These are phyloP conservation scores for Rhadinocentrus ornatus DNA, from an alignment of 2,797 vertebrate genomes.

Conservation along the genomic window DNA sequence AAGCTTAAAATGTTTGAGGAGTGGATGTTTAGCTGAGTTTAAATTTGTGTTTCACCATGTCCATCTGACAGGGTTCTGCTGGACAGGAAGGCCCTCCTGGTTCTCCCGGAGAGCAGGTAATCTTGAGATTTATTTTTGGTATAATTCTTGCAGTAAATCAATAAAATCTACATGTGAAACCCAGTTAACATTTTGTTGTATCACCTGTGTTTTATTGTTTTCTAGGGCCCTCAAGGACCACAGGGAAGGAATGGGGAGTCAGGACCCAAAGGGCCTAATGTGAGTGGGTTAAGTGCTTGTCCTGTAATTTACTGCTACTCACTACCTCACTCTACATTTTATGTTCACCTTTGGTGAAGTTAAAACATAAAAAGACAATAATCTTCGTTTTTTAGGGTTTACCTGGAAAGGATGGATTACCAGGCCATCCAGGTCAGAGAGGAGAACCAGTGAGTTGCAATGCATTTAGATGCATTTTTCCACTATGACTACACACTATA, in stretches of 20 bases:
- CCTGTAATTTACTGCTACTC: conserved; percentile 19
- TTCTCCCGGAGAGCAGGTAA: conserved; percentile 87
- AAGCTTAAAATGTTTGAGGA: conserved; percentile 27
- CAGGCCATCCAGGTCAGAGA: conserved; percentile 93
- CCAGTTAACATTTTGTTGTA: conserved; percentile 7
- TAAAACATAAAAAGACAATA: conserved; percentile 7
- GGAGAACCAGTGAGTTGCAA: conserved; percentile 93
- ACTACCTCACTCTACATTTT: conserved; percentile 3
- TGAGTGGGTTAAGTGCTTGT: conserved; percentile 74
- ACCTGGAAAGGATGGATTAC: conserved; percentile 90
- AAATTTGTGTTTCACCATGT: conserved; percentile 23
- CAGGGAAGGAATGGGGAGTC: conserved; percentile 88
- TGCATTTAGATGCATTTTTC: not conserved
- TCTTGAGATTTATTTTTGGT: conserved; percentile 1
- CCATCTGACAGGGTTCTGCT: conserved; percentile 83
- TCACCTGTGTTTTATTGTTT: conserved; percentile 40
- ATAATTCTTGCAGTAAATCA: not conserved
- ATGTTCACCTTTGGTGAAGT: conserved; percentile 6
- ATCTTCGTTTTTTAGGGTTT: conserved; percentile 83
- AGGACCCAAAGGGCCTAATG: conserved; percentile 90
- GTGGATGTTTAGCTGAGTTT: conserved; percentile 36
- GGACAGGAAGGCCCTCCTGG: conserved; percentile 90
- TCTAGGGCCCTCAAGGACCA: conserved; percentile 89
- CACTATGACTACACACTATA: not conserved
- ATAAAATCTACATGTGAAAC: conserved; percentile 7